Percentiles rank a stretch among this genome's conserved stretches.
phyloP scores from a whole-genome alignment of 2,888 invertebrate species.

The Erynnis tages region DNA sequence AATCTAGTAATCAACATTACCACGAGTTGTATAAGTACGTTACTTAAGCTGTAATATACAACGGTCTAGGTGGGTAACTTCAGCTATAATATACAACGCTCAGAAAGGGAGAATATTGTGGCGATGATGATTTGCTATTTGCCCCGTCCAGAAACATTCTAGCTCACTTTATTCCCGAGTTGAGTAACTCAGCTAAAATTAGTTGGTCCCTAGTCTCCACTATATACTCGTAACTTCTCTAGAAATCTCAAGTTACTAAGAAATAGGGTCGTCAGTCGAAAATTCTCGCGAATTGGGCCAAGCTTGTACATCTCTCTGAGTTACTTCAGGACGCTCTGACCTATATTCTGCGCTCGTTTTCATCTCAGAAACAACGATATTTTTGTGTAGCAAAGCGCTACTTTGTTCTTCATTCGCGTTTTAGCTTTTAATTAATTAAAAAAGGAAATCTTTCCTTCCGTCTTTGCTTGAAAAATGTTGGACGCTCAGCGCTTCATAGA shows the following conservation, averaged over 20 bases:
- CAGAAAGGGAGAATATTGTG: too few relatives aligned
- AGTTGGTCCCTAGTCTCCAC: neutral
- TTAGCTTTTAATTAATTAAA: conserved; percentile 64
- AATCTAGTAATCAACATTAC: too few relatives aligned
- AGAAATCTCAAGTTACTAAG: neutral
- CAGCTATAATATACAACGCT: too few relatives aligned
- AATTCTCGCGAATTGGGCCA: conserved; percentile 38
- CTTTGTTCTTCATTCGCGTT: conserved; percentile 55
- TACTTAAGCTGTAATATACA: too few relatives aligned
- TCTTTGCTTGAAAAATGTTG: neutral
- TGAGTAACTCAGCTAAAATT: too few relatives aligned
- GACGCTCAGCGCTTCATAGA: neutral
- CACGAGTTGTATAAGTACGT: too few relatives aligned
- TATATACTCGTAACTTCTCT: neutral
- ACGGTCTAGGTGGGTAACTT: too few relatives aligned
- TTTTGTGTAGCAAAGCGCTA: conserved; percentile 60
- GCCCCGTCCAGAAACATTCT: too few relatives aligned
- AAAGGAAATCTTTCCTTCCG: conserved; percentile 33
- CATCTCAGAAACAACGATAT: conserved; percentile 63
- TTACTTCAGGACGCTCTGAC: conserved; percentile 59
- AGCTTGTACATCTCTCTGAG: conserved; percentile 58
- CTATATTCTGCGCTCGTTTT: conserved; percentile 59
- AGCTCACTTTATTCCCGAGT: too few relatives aligned
- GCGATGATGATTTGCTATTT: too few relatives aligned
- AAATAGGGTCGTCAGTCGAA: conserved; percentile 2